Evolutionary conservation across 1,140 invertebrate species (phyloP), one percentile per base, ranked within the genome.

Genomic region (Lethrus apterus): DNA sequence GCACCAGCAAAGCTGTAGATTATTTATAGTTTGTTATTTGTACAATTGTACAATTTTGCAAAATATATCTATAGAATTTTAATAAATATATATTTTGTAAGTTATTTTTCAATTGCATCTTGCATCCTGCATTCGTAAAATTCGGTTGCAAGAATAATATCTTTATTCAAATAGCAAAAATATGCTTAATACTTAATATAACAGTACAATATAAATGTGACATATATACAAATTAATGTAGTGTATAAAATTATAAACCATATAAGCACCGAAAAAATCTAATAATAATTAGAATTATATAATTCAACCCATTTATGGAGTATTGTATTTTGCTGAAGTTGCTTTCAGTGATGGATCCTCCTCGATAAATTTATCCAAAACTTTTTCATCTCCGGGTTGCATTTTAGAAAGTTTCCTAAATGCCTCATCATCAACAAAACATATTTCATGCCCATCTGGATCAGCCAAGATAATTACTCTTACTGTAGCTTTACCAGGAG

Each of bases 401-500:
- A 91, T 76, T 59, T 88, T 74, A 0, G 93, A 97, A 19, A 99
- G 69, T 62, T 94, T 74, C 19, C 80, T 69, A 70, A 95, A 98
- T 18, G 81, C 90, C 72, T 96, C 92, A 59, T 97, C 93, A 52
- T 95, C 93, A 10, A 98, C 96, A 71, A 98, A 98, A 70, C 95
- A 98, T 50, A 99, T 98, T 74, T 98, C 94, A 72, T 98, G 94
- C 1, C 80, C 89, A 74, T 98, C 92, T 1, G 94, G 94, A 75
- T 98, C 95, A 19, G 87, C 87, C 4, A 98, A 70, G 59, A 99
- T 98, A 14, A 98, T 88, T 18, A 99, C 96, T 48, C 86, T 75
- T 0, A 98, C 95, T 5, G 89, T 89, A 2, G 92, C 92, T 71
- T 99, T 99, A 34, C 91, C 95, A 0, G 94, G 94, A 0, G 95